Percentiles rank a stretch among this genome's conserved stretches.
phyloP scores from a whole-genome alignment of 2,113 vertebrate species.

The Bos javanicus region DNA sequence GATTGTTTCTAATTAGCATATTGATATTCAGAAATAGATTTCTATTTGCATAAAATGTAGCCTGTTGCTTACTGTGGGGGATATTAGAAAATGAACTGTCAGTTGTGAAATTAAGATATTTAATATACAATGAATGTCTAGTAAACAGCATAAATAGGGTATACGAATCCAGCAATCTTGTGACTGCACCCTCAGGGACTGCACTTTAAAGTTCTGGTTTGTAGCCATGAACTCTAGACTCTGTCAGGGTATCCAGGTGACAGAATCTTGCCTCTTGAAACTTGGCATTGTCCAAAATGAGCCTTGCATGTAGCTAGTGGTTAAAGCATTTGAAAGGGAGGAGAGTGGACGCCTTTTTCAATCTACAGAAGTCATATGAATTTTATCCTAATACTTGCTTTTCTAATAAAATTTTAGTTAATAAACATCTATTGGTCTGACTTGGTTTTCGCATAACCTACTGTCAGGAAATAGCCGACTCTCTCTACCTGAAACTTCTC shows the following conservation, averaged over 20 bases:
- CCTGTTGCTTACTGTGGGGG: slow-evolving; percentile 21
- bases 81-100: slow-evolving; percentile 5
- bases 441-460: not conserved
- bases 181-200: not conserved
- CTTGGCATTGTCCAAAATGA: not conserved
- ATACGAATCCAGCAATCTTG: not conserved
- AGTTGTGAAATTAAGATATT: slow-evolving; percentile 18
- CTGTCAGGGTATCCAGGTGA: not conserved
- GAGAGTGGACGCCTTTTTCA: not conserved
- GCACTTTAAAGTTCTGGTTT: not conserved
- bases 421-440: not conserved
- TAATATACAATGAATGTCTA: not conserved
- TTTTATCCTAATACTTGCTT: not conserved
- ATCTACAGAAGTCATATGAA: not conserved
- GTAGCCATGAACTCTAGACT: not conserved
- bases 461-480: not conserved
- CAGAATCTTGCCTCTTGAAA: not conserved
- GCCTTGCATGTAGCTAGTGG: not conserved
- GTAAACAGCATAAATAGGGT: not conserved
- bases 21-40: slow-evolving; percentile 4
- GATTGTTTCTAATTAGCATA: slow-evolving; percentile 13
- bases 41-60: slow-evolving; percentile 18
- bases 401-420: not conserved
- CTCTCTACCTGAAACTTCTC: not conserved
- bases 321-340: not conserved